Evolutionary conservation across 2,113 vertebrate species (phyloP).

Genomic region (Dryoscopus gambensis): DNA sequence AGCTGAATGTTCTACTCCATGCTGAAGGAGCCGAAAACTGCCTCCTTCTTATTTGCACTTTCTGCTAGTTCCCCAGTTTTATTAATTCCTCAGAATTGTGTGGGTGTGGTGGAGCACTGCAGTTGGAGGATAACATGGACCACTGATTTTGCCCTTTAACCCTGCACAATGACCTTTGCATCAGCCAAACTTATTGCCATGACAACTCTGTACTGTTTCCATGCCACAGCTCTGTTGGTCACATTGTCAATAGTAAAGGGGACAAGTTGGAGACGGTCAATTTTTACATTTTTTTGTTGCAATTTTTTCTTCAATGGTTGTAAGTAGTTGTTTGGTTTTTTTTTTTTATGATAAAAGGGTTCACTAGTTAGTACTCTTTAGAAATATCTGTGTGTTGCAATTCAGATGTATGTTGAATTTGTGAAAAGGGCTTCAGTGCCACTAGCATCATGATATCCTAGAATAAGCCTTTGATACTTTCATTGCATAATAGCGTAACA

Average conservation of each 20-base stretch:
- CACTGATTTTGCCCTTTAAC: conserved; percentile 81
- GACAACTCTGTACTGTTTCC: conserved; percentile 84
- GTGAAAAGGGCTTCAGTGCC: conserved; percentile 82
- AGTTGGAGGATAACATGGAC: conserved; percentile 74
- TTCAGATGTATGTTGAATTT: conserved; percentile 85
- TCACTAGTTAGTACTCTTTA: conserved; percentile 85
- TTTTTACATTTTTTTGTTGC: conserved; percentile 81
- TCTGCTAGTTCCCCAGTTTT: conserved; percentile 77
- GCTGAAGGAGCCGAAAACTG: conserved; percentile 75
- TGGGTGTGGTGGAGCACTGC: conserved; percentile 77
- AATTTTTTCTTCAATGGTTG: conserved; percentile 81
- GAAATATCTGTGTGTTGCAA: conserved; percentile 85
- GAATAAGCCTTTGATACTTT: conserved; percentile 67
- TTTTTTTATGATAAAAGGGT: conserved; percentile 79
- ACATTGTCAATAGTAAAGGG: conserved; percentile 81
- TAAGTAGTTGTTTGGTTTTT: conserved; percentile 75
- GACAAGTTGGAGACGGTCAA: conserved; percentile 85
- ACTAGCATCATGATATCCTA: conserved; percentile 68
- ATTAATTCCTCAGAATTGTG: conserved; percentile 72
- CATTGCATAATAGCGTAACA: conserved; percentile 64
- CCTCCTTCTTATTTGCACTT: conserved; percentile 87
- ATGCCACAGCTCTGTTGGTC: conserved; percentile 82
- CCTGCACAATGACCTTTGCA: conserved; percentile 82
- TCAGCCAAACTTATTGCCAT: conserved; percentile 84
- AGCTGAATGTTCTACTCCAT: conserved; percentile 76